Evolutionary conservation across 1,140 invertebrate species (phyloP).

Genomic region (Drosophila gunungcola): DNA sequence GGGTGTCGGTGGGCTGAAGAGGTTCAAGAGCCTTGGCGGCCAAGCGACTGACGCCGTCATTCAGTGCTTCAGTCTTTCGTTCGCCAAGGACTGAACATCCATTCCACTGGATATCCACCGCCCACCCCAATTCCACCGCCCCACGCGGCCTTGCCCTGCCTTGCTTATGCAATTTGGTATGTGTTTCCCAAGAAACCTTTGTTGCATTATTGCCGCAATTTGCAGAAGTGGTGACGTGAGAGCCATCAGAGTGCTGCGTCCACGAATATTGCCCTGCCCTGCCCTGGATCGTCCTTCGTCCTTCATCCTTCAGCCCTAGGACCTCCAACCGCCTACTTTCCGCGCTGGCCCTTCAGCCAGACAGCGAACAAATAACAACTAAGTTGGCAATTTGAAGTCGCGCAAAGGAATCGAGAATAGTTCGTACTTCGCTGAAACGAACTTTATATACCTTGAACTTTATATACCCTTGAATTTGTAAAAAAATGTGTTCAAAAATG

Average conservation of each 20-base stretch:
- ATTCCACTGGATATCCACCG: background rate
- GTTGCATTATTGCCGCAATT: slow-evolving; percentile 82
- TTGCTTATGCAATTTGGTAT: slow-evolving; percentile 78
- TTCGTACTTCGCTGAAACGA: background rate
- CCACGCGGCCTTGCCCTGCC: slow-evolving; percentile 12
- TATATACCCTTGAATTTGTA: slow-evolving; percentile 5
- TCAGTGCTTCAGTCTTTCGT: slow-evolving; percentile 22
- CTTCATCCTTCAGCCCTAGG: slow-evolving; percentile 1
- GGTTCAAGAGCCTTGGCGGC: slow-evolving; percentile 18
- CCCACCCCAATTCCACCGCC: background rate
- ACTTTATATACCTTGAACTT: background rate
- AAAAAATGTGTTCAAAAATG: too few species aligned
- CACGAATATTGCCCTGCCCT: slow-evolving; percentile 67
- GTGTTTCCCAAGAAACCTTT: slow-evolving; percentile 82
- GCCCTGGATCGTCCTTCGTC: background rate
- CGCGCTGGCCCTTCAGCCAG: slow-evolving; percentile 45
- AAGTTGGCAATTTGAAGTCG: slow-evolving; percentile 80
- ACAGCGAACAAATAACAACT: slow-evolving; percentile 81
- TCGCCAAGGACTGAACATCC: slow-evolving; percentile 37
- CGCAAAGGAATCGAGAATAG: slow-evolving; percentile 10
- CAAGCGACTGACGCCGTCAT: slow-evolving; percentile 75
- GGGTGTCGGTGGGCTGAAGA: background rate
- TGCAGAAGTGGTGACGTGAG: slow-evolving; percentile 81
- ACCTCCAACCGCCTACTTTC: background rate
- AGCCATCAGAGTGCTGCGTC: slow-evolving; percentile 78